Percentiles rank a stretch among this genome's conserved stretches.
These are phyloP conservation scores for Neosilurus hyrtlii DNA, from an alignment of 2,797 vertebrate genomes.

Conservation along the genomic window DNA sequence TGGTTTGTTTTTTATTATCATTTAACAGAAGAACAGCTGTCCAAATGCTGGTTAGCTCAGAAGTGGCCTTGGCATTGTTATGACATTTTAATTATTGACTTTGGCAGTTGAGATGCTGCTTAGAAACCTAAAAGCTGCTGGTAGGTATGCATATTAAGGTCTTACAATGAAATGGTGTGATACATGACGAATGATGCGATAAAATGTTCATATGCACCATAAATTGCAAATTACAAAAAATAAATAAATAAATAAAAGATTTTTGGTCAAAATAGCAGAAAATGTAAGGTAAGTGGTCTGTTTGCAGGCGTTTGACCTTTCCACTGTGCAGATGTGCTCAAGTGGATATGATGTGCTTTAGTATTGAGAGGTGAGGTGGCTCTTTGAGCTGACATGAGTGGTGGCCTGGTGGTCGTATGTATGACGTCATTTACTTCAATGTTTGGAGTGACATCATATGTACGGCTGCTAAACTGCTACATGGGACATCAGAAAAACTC, in stretches of 20 bases:
- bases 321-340: not conserved
- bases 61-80: conserved; percentile 1
- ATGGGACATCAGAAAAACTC: conserved; percentile 73
- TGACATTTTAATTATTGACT: conserved; percentile 17
- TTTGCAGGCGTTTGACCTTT: conserved; percentile 7
- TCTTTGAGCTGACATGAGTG: conserved; percentile 73
- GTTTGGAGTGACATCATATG: conserved; percentile 98
- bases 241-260: not conserved
- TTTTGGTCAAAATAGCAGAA: conserved; percentile 27
- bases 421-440: conserved; percentile 96
- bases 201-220: not conserved
- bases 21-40: conserved; percentile 12
- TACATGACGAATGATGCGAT: conserved; percentile 19
- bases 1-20: not conserved
- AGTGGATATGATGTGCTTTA: not conserved
- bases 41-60: conserved; percentile 22
- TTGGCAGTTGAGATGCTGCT: conserved; percentile 21
- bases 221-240: not conserved
- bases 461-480: conserved; percentile 97
- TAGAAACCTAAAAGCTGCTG: not conserved
- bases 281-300: conserved; percentile 6
- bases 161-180: conserved; percentile 6
- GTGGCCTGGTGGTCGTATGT: conserved; percentile 96
- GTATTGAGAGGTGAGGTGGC: conserved; percentile 35
- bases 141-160: conserved; percentile 1